phyloP scores from a whole-genome alignment of 2,888 invertebrate genomes.

The Thymelicus lineola region DNA sequence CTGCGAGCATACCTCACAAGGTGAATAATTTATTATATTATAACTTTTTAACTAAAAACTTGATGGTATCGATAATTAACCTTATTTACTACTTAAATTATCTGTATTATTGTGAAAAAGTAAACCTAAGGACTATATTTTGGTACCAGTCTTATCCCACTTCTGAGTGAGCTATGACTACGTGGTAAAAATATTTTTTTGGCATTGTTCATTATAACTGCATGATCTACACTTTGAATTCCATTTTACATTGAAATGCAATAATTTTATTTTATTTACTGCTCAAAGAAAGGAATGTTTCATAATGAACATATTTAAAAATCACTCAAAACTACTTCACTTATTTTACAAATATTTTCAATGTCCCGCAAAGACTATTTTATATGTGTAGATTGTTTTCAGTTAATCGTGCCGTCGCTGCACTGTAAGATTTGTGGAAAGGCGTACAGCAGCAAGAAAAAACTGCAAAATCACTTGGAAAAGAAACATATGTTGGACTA shows the following conservation, averaged over 20 bases:
- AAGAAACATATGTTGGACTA: conserved; percentile 70
- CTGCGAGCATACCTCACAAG: too few relatives aligned
- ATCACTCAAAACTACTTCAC: background rate
- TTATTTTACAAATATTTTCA: background rate
- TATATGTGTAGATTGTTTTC: conserved; percentile 12
- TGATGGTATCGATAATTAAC: too few relatives aligned
- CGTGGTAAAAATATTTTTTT: background rate
- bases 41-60: too few relatives aligned
- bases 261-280: background rate
- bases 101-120: background rate
- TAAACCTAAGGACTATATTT: too few relatives aligned
- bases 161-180: background rate
- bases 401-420: conserved; percentile 35
- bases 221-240: background rate
- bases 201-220: background rate
- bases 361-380: background rate
- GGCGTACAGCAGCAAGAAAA: conserved; percentile 61
- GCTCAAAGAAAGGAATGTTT: background rate
- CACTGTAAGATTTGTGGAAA: conserved; percentile 72
- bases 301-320: background rate
- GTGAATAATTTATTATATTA: too few relatives aligned
- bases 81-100: too few relatives aligned
- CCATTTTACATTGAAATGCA: background rate
- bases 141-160: background rate
- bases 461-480: conserved; percentile 63